phyloP scores from a whole-genome alignment of 2,113 vertebrate species.

The Sclerurus mexicanus region DNA sequence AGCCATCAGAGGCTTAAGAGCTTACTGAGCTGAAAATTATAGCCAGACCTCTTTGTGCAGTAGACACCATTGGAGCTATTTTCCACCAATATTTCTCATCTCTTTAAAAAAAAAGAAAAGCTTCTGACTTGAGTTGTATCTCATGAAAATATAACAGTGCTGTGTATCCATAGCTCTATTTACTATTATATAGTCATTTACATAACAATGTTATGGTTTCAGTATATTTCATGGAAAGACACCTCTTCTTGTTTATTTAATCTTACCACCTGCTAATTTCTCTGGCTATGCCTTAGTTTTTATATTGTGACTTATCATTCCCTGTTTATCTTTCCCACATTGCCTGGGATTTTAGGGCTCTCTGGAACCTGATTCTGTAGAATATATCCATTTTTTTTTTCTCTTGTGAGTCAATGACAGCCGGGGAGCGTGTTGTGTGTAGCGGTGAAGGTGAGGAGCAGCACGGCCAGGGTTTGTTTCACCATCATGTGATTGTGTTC shows the following conservation, averaged over 20 bases:
- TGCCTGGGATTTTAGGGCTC: neutral
- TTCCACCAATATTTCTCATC: neutral
- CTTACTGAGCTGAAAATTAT: neutral
- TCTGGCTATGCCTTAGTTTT: neutral
- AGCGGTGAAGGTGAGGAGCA: neutral
- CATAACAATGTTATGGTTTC: neutral
- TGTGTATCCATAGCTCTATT: neutral
- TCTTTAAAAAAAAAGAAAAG: neutral
- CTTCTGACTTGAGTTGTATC: neutral
- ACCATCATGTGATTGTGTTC: constrained; percentile 36
- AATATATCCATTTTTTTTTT: no score
- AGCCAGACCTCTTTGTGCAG: neutral
- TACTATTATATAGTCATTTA: neutral
- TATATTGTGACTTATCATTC: neutral
- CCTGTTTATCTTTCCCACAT: accelerated
- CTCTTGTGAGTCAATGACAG: accelerated
- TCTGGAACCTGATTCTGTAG: neutral
- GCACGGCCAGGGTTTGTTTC: neutral
- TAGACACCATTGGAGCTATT: neutral
- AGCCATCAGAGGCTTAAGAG: neutral
- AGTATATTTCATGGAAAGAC: neutral
- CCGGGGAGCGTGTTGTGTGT: accelerated
- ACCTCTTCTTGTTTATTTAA: neutral
- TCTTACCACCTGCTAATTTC: neutral
- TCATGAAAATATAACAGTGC: neutral